Percentiles rank a stretch among this genome's conserved stretches.
These are phyloP conservation scores for Diphyllodes magnificus DNA, from an alignment of 2,113 vertebrate genomes.

Conservation along the genomic window DNA sequence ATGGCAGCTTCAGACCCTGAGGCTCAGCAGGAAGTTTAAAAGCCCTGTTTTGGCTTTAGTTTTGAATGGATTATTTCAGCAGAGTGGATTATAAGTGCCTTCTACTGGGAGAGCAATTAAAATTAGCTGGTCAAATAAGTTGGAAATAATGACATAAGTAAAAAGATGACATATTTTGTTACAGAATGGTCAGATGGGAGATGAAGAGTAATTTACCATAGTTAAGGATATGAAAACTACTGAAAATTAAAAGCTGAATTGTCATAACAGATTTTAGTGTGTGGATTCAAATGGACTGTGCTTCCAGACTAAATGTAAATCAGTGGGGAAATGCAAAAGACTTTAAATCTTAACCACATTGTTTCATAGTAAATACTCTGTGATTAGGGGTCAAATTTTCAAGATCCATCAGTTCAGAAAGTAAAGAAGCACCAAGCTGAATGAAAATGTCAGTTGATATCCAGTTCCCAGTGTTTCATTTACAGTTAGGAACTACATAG, in stretches of 20 bases:
- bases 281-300: background rate
- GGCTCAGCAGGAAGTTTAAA: background rate
- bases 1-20: background rate
- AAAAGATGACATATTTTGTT: background rate
- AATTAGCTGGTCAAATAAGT: constrained; percentile 13
- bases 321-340: background rate
- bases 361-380: background rate
- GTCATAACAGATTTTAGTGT: background rate
- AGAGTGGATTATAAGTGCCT: background rate
- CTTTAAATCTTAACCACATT: background rate
- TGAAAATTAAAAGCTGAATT: background rate
- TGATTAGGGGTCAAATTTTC: background rate
- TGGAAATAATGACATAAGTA: background rate
- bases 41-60: background rate
- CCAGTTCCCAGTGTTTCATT: background rate
- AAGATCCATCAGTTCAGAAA: background rate
- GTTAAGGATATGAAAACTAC: background rate
- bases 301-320: background rate
- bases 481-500: background rate
- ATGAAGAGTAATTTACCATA: background rate
- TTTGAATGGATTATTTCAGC: background rate
- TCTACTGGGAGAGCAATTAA: background rate
- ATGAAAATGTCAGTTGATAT: background rate
- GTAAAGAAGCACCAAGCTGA: background rate
- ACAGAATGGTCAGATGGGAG: background rate